Evolutionary conservation across 1,140 invertebrate genomes (phyloP), one percentile per base, ranked within the genome.

Genomic region (Sitobion miscanthi): DNA sequence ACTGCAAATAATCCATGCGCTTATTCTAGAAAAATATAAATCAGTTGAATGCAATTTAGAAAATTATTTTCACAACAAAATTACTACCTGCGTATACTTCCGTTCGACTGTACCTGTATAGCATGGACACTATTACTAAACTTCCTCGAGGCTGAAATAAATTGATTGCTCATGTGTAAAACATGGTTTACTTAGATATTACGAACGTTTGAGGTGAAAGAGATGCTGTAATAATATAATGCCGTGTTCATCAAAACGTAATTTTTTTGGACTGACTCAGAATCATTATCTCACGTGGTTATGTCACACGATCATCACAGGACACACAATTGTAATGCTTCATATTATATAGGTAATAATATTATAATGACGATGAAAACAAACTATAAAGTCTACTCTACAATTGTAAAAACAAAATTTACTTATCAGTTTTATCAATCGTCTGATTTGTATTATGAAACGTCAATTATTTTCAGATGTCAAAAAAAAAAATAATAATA

Each of bases 221-320:
- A 93, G 69, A 93, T 93, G 49, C 91, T 86, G 91, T 93, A 93
- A 52, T 52, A 52, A 90, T 90, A 62, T 90, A 90, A 92, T 83
- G 77, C 83, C 1, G 11, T 30, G 82, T 45, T 93, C 77, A 93
- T 93, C 69, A 93, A 85, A 93, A 85, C 91, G 21, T 85, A 47
- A 62, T 85, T 42, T 82, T 30, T 82, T 52, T 49, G 21, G n/a
- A 35, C 90, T 38, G 91, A 82, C 69, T 42, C 82, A 20, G 91
- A 85, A 45, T 77, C 45, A 42, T 83, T 83, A 92, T 82, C 49
- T 83, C n/a, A 6, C 91, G 38, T 42, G 25, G 82, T 93, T 93
- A 93, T 93, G 52, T 93, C 91, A 93, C 77, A 86, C 23, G 35
- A 45, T 86, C 82, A 42, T 93, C 91, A 90, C 45, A 90, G 9